Evolutionary conservation across 1,140 invertebrate species (phyloP), one percentile per base, ranked within the genome.

Genomic region (Calephelis nemesis): DNA sequence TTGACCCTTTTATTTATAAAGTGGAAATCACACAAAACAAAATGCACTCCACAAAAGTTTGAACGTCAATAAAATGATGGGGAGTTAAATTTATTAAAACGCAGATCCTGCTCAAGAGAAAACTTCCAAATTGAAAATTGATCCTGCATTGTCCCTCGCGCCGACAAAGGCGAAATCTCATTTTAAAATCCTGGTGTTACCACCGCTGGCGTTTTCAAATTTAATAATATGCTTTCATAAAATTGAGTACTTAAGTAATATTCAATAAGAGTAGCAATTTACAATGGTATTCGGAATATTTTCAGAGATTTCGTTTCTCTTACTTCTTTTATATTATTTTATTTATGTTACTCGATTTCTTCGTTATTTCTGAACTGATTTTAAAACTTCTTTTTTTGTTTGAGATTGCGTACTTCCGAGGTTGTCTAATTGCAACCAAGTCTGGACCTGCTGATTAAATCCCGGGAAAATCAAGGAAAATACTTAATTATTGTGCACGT

Each of bases 61-160:
- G 13, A 15, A 15, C 11, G 19, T 54, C 52, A 63, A 47, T 63
- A n/a, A 13, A 47, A 63, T 63, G 42, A 63, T 5, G 5, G 45
- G n/a, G n/a, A 63, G 42, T 63, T 63, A 47, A 63, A 47, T 47
- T n/a, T 63, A 48, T 63, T 63, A 63, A 63, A 63, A 48, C 47
- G 15, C 62, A 48, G 42, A 12, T 19, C 9, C 13, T 47, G 62
- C 47, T 63, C 62, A 45, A 19, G 15, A 63, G 19, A 47, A 63
- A 63, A 66, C 50, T 66, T 66, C 60, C 67, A 68, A 68, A 68
- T 68, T 68, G 67, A 62, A 68, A 68, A 68, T 68, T 68, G 58
- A 68, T 68, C 67, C 58, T 7, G 39, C 63, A 12, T 47, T 63
- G 62, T 63, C 47, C 47, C 62, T 63, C 11, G 62, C 45, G 45